Conservation (phyloP, 2,113 vertebrate genomes). For the Theristicus caerulescens region DNA sequence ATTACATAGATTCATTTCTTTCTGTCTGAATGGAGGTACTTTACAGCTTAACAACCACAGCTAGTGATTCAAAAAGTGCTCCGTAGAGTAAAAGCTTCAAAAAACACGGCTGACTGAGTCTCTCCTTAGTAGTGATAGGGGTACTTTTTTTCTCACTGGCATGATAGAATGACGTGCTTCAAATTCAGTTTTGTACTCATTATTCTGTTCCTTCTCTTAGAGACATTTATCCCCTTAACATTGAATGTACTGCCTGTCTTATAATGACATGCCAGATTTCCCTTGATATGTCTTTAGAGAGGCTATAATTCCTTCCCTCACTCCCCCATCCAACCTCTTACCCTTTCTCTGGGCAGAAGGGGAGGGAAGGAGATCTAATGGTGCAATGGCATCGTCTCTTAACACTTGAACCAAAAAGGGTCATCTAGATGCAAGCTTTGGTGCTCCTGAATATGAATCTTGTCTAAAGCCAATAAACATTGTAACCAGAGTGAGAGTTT, state of each 20-base stretch:
- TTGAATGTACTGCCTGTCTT: not conserved
- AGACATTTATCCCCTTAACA: not conserved
- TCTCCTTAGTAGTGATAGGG: not conserved
- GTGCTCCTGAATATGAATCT: not conserved
- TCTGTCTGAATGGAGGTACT: not conserved
- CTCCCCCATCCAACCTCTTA: not conserved
- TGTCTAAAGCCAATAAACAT: not conserved
- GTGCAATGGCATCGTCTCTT: not conserved
- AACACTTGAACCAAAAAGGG: not conserved
- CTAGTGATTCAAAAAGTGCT: not conserved
- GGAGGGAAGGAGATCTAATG: not conserved
- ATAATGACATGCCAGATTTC: not conserved
- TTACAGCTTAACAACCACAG: not conserved
- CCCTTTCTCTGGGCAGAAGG: not conserved
- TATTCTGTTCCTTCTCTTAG: not conserved
- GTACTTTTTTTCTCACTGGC: not conserved
- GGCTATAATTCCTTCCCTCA: not conserved
- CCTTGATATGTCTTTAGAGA: not conserved
- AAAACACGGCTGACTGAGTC: not conserved
- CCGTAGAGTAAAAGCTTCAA: not conserved
- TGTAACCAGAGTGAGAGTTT: not conserved
- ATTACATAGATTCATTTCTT: not conserved
- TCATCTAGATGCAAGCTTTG: not conserved
- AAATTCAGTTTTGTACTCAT: not conserved
- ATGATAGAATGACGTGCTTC: not conserved